Evolutionary conservation across 2,113 vertebrate species (phyloP), one percentile per base, ranked within the genome.

Genomic region (Tiliqua scincoides): DNA sequence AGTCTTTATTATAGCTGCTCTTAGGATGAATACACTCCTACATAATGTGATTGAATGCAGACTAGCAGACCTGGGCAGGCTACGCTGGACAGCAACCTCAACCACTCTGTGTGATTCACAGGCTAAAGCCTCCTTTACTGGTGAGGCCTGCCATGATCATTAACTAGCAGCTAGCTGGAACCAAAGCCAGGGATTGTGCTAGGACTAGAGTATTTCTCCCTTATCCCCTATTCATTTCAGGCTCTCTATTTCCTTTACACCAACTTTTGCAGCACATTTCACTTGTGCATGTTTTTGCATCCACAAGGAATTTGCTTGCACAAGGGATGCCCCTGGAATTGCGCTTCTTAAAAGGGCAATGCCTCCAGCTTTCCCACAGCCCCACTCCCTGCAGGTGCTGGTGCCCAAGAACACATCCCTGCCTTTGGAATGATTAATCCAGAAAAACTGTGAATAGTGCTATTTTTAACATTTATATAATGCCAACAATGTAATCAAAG

Each of bases 341-440:
- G 27, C 2, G 67, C 25, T 9, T 89, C 94, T 94, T 95, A 95
- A 95, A 95, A 91, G 91, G 93, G 94, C 90, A 59, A 94, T 12
- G 80, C n/a, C 89, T 23, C n/a, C 48, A 30, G 23, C 30, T 52
- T 81, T 65, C 43, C n/a, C n/a, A 52, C n/a, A 65, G 68, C 78
- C 59, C 15, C 59, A 65, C 68, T 74, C 70, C 15, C 70, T 54
- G 78, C 77, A 81, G 78, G 78, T 73, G 37, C 30, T 27, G 32
- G 21, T 3, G 52, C 52, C 59, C 23, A 32, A 6, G 2, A 81
- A 15, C 43, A 54, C n/a, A 21, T 32, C 48, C 32, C 30, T 40
- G 75, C 65, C 27, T 73, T 65, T 54, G 54, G 63, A 52, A 52
- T 70, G 67, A 37, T 68, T 77, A 35, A 85, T 17, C 14, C 27